phyloP scores from a whole-genome alignment of 2,113 vertebrate genomes.

The Salvelinus fontinalis region DNA sequence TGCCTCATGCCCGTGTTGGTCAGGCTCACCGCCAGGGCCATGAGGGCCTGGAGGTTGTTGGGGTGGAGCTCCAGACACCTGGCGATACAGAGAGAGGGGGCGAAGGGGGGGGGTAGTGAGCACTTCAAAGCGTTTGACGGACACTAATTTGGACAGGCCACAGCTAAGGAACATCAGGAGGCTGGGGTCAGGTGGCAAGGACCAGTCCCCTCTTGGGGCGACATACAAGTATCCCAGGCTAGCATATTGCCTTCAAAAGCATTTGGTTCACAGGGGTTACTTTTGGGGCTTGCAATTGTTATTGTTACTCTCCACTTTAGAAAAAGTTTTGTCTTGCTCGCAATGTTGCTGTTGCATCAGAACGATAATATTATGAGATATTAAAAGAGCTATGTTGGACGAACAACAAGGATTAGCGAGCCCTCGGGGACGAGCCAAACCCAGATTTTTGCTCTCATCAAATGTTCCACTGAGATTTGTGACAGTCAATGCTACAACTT shows the following conservation, averaged over 20 bases:
- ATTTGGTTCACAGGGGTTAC: neutral
- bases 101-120: neutral
- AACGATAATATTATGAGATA: too few species aligned
- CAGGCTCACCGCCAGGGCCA: constrained; percentile 95
- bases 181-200: constrained; percentile 26
- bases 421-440: too few species aligned
- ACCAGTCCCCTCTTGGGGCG: neutral
- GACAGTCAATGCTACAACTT: too few species aligned
- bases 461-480: too few species aligned
- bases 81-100: constrained; percentile 42
- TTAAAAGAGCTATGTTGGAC: neutral
- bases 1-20: constrained; percentile 94
- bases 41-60: constrained; percentile 90
- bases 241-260: neutral
- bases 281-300: neutral
- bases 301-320: neutral
- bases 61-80: constrained; percentile 97
- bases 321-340: neutral
- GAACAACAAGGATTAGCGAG: too few species aligned
- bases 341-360: neutral
- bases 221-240: neutral
- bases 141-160: constrained; percentile 58
- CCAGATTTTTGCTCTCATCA: too few species aligned
- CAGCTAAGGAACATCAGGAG: constrained; percentile 50
- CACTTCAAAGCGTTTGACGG: constrained; percentile 66